Evolutionary conservation across 2,113 vertebrate genomes (phyloP).

Genomic region (Dermatemys mawii): DNA sequence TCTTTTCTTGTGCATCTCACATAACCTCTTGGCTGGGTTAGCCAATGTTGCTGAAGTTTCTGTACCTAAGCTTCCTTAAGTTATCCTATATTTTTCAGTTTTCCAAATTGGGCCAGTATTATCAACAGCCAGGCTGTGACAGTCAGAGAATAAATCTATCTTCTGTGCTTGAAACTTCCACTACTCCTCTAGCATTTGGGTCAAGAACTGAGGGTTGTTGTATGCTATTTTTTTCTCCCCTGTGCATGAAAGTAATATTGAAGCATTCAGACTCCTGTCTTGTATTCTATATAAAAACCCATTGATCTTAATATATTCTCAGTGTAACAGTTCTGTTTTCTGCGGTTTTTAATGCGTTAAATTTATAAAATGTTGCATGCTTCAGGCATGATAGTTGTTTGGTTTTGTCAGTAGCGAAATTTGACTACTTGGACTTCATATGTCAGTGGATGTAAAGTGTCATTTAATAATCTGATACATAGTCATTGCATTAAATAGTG

Average conservation of each 20-base stretch:
- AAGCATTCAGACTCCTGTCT: neutral
- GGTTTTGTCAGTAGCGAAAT: neutral
- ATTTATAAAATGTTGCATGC: accelerated
- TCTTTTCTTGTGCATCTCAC: neutral
- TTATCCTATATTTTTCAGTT: neutral
- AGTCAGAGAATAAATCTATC: neutral
- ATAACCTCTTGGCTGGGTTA: neutral
- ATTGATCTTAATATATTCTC: neutral
- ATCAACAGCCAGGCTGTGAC: neutral
- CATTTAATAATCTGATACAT: neutral
- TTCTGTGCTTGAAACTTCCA: neutral
- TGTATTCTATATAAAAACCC: neutral
- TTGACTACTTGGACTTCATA: neutral
- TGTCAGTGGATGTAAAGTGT: neutral
- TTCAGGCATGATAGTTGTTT: neutral
- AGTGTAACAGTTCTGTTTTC: neutral
- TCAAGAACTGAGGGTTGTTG: neutral
- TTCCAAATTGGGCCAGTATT: neutral
- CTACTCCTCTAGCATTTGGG: neutral
- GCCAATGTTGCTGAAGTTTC: neutral
- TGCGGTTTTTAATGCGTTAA: neutral
- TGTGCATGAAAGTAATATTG: neutral
- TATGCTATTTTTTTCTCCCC: neutral
- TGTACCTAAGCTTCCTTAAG: neutral
- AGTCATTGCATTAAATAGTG: neutral